These are phyloP conservation scores for Cinclus cinclus DNA, from an alignment of 2,113 vertebrate genomes.

Conservation along the genomic window DNA sequence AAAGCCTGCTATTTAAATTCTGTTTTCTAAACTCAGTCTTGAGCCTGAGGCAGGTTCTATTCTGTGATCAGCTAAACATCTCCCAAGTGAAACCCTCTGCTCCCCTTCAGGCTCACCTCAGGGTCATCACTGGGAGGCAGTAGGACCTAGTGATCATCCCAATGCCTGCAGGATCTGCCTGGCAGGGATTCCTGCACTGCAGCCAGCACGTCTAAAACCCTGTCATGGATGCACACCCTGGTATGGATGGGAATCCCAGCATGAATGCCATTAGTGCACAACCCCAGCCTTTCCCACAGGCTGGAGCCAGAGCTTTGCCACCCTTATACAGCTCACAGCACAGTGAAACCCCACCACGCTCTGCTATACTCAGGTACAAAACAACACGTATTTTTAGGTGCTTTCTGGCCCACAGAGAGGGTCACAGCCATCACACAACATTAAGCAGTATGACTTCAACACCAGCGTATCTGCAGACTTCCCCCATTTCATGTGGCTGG, in stretches of 20 bases:
- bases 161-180: background rate
- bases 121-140: background rate
- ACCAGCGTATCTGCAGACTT: background rate
- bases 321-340: rapidly evolving
- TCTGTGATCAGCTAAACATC: background rate
- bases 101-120: background rate
- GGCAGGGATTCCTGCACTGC: background rate
- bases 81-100: background rate
- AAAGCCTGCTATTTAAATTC: background rate
- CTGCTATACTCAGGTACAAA: background rate
- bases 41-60: background rate
- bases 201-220: background rate
- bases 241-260: background rate
- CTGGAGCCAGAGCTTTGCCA: background rate
- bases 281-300: background rate
- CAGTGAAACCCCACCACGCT: rapidly evolving
- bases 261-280: background rate
- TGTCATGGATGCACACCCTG: background rate
- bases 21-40: background rate
- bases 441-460: background rate
- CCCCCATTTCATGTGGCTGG: background rate
- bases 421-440: background rate
- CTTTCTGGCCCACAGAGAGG: background rate
- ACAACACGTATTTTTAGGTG: rapidly evolving
- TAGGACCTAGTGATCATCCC: background rate